These are phyloP conservation scores for Paedocypris sp. DNA, from an alignment of 2,113 vertebrate genomes.

Conservation along the genomic window DNA sequence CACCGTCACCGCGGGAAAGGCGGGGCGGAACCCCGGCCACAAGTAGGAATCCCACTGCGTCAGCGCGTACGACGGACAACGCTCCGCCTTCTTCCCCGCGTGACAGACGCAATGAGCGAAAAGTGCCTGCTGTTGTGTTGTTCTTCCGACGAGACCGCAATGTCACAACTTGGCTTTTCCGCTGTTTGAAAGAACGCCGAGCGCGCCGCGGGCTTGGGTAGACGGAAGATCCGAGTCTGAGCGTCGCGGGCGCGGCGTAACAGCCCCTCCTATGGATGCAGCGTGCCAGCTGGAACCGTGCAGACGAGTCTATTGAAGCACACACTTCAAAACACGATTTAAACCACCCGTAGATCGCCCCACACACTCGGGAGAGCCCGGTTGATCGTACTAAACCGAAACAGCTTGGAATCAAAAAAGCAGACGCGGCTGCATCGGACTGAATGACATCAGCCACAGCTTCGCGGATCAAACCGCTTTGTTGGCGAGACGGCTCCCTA, in stretches of 20 bases:
- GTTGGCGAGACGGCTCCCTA: slow-evolving; percentile 23
- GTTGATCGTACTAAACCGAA: too few relatives aligned
- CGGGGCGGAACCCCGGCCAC: slow-evolving; percentile 70
- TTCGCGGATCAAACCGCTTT: slow-evolving; percentile 40
- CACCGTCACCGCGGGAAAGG: slow-evolving; percentile 78
- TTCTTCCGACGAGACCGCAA: slow-evolving; percentile 54
- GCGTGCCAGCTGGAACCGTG: slow-evolving; percentile 40
- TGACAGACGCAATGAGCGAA: slow-evolving; percentile 41
- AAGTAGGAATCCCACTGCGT: slow-evolving; percentile 71
- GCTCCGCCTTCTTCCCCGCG: slow-evolving; percentile 57
- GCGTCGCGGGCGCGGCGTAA: slow-evolving; percentile 39
- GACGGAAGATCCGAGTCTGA: slow-evolving; percentile 39
- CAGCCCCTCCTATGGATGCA: slow-evolving; percentile 35
- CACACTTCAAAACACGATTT: too few relatives aligned
- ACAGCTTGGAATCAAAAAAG: slow-evolving; percentile 47
- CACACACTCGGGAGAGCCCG: slow-evolving; percentile 45
- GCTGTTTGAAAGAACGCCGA: slow-evolving; percentile 50
- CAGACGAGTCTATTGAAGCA: slow-evolving; percentile 31
- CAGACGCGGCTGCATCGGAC: slow-evolving; percentile 50
- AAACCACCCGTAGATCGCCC: slow-evolving; percentile 49
- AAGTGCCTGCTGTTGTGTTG: slow-evolving; percentile 30
- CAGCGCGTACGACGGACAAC: slow-evolving; percentile 63
- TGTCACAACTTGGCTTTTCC: slow-evolving; percentile 56
- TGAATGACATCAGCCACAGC: slow-evolving; percentile 50
- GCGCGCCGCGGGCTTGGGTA: slow-evolving; percentile 48